These are phyloP conservation scores for Gallinago paraguaiae DNA, from an alignment of 2,113 vertebrate species.

Conservation along the genomic window DNA sequence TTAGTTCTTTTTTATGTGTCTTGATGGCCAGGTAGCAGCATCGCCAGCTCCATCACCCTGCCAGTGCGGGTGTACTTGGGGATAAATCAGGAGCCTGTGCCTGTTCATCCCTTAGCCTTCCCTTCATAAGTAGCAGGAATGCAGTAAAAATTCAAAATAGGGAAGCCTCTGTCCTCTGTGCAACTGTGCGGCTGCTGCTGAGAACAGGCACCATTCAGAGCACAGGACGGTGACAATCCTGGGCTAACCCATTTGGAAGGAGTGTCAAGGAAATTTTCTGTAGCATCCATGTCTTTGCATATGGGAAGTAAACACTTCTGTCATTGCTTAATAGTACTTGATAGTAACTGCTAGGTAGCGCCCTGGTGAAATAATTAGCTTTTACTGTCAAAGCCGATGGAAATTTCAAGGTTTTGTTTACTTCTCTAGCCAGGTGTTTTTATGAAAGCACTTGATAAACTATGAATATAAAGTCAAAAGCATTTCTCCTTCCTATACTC, in stretches of 20 bases:
- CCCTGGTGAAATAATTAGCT: background rate
- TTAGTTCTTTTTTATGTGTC: background rate
- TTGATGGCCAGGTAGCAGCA: slow-evolving; percentile 1
- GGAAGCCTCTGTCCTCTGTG: slow-evolving; percentile 44
- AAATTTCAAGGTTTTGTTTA: background rate
- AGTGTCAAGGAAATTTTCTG: background rate
- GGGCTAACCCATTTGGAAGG: background rate
- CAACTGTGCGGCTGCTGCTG: background rate
- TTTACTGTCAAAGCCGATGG: background rate
- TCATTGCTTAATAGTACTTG: background rate
- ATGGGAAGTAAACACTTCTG: background rate
- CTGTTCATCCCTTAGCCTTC: slow-evolving; percentile 3
- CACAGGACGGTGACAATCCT: background rate
- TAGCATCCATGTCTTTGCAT: background rate
- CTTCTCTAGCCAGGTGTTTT: background rate
- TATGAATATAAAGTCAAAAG: background rate
- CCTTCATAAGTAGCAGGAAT: background rate
- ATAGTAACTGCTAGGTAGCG: background rate
- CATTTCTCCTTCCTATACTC: background rate
- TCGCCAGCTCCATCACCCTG: background rate
- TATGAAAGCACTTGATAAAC: background rate
- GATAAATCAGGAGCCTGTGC: slow-evolving; percentile 14
- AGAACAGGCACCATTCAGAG: slow-evolving; percentile 35
- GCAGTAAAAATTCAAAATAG: slow-evolving; percentile 28
- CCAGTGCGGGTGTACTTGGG: background rate